Evolutionary conservation across 2,113 vertebrate species (phyloP).

Genomic region (Cnemophilus loriae): DNA sequence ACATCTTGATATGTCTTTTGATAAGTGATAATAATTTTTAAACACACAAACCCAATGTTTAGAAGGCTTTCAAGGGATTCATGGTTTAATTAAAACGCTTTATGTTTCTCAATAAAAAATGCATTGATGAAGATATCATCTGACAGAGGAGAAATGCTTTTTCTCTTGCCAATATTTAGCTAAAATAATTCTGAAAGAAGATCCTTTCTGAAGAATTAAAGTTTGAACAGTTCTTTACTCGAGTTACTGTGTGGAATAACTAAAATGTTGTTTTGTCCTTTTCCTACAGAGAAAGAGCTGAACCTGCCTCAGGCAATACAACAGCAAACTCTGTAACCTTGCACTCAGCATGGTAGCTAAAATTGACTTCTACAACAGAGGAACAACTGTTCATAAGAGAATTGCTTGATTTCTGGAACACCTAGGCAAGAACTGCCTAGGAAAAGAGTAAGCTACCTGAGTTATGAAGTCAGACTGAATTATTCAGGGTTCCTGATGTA

Average conservation of each 20-base stretch:
- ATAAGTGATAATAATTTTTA: background rate
- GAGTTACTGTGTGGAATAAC: background rate
- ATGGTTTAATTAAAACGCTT: background rate
- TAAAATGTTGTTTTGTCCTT: conserved; percentile 32
- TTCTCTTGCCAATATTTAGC: background rate
- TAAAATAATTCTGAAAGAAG: background rate
- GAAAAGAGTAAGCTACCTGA: background rate
- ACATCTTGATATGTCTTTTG: background rate
- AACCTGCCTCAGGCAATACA: conserved; percentile 48
- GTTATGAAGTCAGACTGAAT: background rate
- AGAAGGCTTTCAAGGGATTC: background rate
- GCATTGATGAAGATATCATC: background rate
- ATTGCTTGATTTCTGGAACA: conserved; percentile 27
- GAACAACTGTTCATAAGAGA: conserved; percentile 23
- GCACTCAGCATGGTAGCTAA: conserved; percentile 23
- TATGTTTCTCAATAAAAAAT: background rate
- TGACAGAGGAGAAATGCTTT: background rate
- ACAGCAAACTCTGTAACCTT: conserved; percentile 31
- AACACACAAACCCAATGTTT: background rate
- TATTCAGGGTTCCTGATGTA: conserved; percentile 24
- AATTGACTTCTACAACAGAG: conserved; percentile 7
- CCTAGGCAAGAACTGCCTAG: background rate
- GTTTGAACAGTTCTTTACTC: background rate
- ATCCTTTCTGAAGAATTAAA: background rate
- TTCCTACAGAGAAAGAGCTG: background rate